Evolutionary conservation across 2,888 invertebrate genomes (phyloP), one percentile per base, ranked within the genome.

Genomic region (Cataglyphis cursor): DNA sequence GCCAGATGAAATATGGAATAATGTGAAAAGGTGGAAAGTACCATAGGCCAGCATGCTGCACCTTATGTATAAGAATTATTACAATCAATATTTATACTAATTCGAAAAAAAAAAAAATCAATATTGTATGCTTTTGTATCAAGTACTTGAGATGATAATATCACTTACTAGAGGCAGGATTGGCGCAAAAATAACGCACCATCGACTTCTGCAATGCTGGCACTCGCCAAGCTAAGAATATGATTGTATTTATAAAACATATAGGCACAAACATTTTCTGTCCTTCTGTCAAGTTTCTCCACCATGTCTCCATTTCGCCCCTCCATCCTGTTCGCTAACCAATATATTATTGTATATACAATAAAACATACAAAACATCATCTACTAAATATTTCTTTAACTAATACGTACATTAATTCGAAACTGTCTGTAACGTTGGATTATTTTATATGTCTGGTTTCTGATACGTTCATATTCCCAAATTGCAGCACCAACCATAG

Each of bases 1-100:
- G 97, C 97, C 84, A 99, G 96, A 95, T 99, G 99, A 87, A 98
- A 95, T 54, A 97, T 95, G 0, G 98, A 98, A 92, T 97, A 97
- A 94, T 99, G 99, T 92, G 99, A 99, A 95, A 99, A 99, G 48
- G 98, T 97, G n/a, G 98, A 98, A 5, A 99, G 95, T 73, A 99
- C 93, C 98, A 99, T 98, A 4, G 99, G 98, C 95, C 97, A 96
- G 94, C 98, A 98, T 70, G 97, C 95, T 87, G 96, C 96, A 93
- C 96, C 97, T 98, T 94, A 62, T 35, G 15, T 95, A 95, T 92
- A 38, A 89, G 87, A 78, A 88, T 84, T 72, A 87, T 88, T 84
- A 24, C 41, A 62, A 68, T 75, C 66, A 48, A 81, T 64, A 28
- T 76, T 48, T 5, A 68, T 10, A n/a, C 48, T 51, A 48, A 65